phyloP scores from a whole-genome alignment of 2,113 vertebrate genomes.

The Cyanistes caeruleus region DNA sequence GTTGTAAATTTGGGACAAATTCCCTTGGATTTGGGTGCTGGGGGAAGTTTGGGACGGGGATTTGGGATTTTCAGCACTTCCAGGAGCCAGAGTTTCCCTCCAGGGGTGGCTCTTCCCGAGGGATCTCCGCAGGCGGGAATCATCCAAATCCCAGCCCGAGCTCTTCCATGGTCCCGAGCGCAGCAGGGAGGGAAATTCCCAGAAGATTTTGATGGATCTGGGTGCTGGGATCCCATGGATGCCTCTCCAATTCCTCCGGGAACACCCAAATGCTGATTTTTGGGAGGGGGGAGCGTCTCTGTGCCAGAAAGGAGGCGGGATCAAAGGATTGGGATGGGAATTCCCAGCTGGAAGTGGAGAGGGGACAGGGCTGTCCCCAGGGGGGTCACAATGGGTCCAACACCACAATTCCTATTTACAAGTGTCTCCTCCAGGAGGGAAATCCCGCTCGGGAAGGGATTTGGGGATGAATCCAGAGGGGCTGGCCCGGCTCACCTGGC shows the following conservation, averaged over 20 bases:
- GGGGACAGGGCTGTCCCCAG: not conserved
- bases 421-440: not conserved
- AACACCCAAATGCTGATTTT: not conserved
- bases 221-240: rapidly evolving
- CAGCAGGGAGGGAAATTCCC: not conserved
- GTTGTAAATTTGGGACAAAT: not conserved
- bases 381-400: not conserved
- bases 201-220: not conserved
- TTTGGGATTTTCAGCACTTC: not conserved
- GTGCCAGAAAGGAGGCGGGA: not conserved
- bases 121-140: not conserved
- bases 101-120: not conserved
- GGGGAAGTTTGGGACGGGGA: rapidly evolving
- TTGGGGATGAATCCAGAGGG: not conserved
- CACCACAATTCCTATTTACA: not conserved
- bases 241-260: rapidly evolving
- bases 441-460: not conserved
- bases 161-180: not conserved
- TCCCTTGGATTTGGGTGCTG: rapidly evolving
- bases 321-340: rapidly evolving
- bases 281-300: rapidly evolving
- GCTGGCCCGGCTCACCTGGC: not conserved
- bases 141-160: rapidly evolving
- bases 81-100: rapidly evolving
- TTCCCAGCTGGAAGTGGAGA: not conserved